Base-by-base conservation (phyloP, 2,888 invertebrate species). In the Eupithecia insigniata region DNA sequence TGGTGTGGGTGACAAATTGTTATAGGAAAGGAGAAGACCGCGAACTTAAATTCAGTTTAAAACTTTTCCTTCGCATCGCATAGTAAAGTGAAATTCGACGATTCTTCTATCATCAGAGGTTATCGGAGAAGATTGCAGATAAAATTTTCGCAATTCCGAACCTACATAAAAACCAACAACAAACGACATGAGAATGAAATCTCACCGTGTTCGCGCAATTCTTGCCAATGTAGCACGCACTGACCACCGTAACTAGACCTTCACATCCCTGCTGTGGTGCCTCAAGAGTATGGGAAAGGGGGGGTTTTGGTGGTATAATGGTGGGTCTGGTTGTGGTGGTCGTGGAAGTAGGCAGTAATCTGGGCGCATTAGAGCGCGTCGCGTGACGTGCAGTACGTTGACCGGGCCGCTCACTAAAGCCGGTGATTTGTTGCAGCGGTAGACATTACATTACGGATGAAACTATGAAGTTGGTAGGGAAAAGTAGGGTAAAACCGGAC, bases 321-420 rank as follows among this genome's bases (percentile, higher is more conserved):
- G 74, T 70, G 79, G 90, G 76, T 85, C 91, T 82, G 66, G 75
- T 67, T 81, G 80, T 22, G 65, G 55, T 90, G 90, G 92, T 78
- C 66, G 75, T 80, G 74, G 81, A 80, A 85, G 88, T 89, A 91
- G 91, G 91, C 86, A 91, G 91, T 90, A 91, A 92, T 92, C 90
- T 92, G 91, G 90, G 90, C 90, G 90, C 90, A 92, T 92, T 92
- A 92, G 90, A 90, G 88, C 87, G 89, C 88, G 90, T 89, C 87
- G 90, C 93, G 92, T 92, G 92, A 92, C 93, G 92, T 84, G 82
- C 83, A 84, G 93, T 89, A 87, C 93, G 84, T 89, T 93, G 93
- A 93, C 93, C 93, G 92, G 88, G 79, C 83, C 83, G 88, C 86
- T 88, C 88, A 83, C 89, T 89, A 85, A 85, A 85, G 68, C 30